phyloP scores from a whole-genome alignment of 2,797 vertebrate genomes.

The Zenarchopterus dispar region DNA sequence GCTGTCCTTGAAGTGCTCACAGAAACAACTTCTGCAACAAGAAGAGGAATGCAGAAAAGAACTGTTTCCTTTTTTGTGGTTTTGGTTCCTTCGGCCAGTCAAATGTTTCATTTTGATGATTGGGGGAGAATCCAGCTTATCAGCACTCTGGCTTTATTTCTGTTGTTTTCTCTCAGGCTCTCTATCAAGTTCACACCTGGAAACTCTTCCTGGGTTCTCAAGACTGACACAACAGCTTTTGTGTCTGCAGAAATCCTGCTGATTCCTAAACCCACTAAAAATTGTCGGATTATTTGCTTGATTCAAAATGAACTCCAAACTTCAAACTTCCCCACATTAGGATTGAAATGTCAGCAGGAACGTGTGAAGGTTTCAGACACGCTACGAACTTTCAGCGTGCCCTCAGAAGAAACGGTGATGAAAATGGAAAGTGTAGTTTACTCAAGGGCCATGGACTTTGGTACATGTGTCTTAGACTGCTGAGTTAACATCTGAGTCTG shows the following conservation, averaged over 20 bases:
- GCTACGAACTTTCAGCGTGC: neutral
- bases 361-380: neutral
- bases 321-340: neutral
- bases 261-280: too few species aligned
- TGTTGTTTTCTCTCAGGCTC: neutral
- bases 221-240: too few species aligned
- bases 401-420: constrained; percentile 1
- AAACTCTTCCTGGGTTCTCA: too few species aligned
- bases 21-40: constrained; percentile 64
- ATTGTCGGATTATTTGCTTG: too few species aligned
- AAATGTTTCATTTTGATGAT: constrained; percentile 49
- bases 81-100: constrained; percentile 73
- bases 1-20: constrained; percentile 51
- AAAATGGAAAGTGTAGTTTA: constrained; percentile 38
- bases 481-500: constrained; percentile 52
- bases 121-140: constrained; percentile 39
- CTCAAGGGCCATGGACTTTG: constrained; percentile 17
- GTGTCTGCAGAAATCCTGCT: too few species aligned
- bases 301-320: too few species aligned
- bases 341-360: neutral
- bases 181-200: too few species aligned
- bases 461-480: constrained; percentile 32
- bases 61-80: constrained; percentile 71
- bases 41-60: constrained; percentile 54
- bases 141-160: neutral